Evolutionary conservation across 2,888 invertebrate species (phyloP).

Genomic region (Schizaphis graminum): DNA sequence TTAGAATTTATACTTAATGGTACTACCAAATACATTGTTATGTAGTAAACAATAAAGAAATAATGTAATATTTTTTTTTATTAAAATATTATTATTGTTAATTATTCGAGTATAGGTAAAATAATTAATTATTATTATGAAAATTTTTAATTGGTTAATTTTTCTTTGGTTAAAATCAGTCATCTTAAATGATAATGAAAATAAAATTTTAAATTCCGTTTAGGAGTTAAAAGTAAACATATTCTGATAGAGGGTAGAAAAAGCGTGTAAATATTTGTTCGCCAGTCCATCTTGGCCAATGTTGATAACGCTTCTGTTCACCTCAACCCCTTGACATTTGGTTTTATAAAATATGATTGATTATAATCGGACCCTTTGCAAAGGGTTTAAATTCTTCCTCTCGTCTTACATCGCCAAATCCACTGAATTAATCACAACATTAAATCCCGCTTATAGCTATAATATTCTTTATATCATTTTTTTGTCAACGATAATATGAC

Average conservation of each 20-base stretch:
- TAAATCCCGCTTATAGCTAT: conserved; percentile 9
- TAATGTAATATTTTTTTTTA: background rate
- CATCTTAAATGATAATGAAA: conserved; percentile 34
- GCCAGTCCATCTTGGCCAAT: conserved; percentile 48
- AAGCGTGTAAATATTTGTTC: conserved; percentile 59
- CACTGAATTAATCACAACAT: conserved; percentile 46
- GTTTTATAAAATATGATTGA: conserved; percentile 61
- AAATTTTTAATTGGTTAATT: background rate
- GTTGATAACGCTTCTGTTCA: conserved; percentile 48
- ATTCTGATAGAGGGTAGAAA: conserved; percentile 38
- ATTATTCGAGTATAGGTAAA: background rate
- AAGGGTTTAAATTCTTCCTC: conserved; percentile 34
- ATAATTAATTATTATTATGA: background rate
- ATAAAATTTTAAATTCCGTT: conserved; percentile 10
- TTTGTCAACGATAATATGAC: background rate
- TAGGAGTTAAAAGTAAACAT: conserved; percentile 10
- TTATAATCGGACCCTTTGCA: conserved; percentile 46
- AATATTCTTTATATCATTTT: background rate
- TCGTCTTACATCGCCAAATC: background rate
- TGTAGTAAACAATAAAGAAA: background rate
- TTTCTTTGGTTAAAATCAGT: conserved; percentile 28
- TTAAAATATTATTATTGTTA: background rate
- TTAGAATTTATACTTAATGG: background rate
- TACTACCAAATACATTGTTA: background rate
- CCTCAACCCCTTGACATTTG: background rate